Percentiles rank a stretch among this genome's conserved stretches.
Conservation (phyloP, 2,797 vertebrate species). For the Distichodus sexfasciatus region DNA sequence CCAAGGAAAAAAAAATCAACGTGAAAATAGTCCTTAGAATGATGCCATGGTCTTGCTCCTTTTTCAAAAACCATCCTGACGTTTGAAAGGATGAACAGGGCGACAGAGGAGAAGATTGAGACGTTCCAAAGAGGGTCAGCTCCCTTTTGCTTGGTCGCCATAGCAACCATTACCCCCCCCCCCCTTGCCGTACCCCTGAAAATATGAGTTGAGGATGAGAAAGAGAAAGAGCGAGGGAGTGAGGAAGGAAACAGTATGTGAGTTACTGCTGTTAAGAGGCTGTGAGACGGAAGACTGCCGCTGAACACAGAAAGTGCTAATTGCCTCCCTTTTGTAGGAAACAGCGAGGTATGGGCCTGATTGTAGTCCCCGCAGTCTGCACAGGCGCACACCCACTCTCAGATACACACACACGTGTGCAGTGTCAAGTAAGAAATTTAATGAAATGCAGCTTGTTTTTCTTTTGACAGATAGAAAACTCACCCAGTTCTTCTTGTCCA, state of each 20-base stretch:
- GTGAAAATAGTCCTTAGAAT: too few relatives aligned
- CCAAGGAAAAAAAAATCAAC: background rate
- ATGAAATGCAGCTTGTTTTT: too few relatives aligned
- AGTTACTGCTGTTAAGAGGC: conserved; percentile 34
- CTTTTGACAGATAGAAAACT: too few relatives aligned
- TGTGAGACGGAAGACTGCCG: conserved; percentile 25
- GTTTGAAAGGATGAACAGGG: conserved; percentile 1
- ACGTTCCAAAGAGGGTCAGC: conserved; percentile 40
- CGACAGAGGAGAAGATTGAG: conserved; percentile 25
- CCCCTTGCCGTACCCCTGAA: conserved; percentile 34
- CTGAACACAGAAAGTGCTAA: conserved; percentile 48
- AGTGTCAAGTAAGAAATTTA: too few relatives aligned
- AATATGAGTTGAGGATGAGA: conserved; percentile 23
- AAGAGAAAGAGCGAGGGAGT: too few relatives aligned
- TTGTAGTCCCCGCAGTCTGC: conserved; percentile 17
- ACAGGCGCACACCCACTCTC: conserved; percentile 25
- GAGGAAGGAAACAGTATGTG: conserved; percentile 22
- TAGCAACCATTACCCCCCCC: conserved; percentile 46
- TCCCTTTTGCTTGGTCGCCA: conserved; percentile 48
- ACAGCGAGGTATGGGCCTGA: conserved; percentile 5
- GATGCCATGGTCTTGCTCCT: too few relatives aligned
- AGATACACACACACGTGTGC: conserved; percentile 1
- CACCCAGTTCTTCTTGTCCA: too few relatives aligned
- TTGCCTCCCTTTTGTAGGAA: conserved; percentile 45
- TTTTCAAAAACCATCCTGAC: too few relatives aligned